phyloP scores from a whole-genome alignment of 2,113 vertebrate genomes.

The Formicarius rufipectus region DNA sequence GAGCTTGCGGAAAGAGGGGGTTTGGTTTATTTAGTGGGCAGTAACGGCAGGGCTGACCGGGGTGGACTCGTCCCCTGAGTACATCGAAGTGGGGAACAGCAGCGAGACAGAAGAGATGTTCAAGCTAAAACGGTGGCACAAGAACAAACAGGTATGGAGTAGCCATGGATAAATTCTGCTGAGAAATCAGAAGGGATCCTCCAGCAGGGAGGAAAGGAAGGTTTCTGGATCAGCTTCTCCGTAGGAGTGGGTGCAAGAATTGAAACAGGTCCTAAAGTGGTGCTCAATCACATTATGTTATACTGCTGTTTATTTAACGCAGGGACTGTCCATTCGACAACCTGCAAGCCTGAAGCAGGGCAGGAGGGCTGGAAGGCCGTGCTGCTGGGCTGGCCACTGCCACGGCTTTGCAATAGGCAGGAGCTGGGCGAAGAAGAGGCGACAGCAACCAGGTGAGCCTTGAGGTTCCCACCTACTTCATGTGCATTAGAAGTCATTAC shows the following conservation, averaged over 20 bases:
- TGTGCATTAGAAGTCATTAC: not conserved
- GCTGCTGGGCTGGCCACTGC: not conserved
- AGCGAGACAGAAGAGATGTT: not conserved
- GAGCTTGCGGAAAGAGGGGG: no score
- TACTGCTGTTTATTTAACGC: fast-evolving
- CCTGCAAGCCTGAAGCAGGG: not conserved
- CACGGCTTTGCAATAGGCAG: not conserved
- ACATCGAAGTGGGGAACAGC: not conserved
- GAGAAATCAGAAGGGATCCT: not conserved
- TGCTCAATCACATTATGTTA: no score
- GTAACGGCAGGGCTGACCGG: not conserved
- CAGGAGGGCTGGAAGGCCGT: fast-evolving
- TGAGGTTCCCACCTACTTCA: not conserved
- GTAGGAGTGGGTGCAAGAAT: not conserved
- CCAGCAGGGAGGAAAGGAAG: not conserved
- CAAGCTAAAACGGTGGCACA: not conserved
- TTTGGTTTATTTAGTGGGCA: not conserved
- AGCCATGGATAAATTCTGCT: not conserved
- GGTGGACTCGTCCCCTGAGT: not conserved
- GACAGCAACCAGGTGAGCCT: fast-evolving
- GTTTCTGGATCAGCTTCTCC: not conserved
- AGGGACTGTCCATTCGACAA: not conserved
- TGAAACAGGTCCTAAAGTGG: not conserved
- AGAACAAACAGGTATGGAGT: not conserved
- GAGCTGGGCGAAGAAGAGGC: fast-evolving